A percentile compares a stretch with the other conserved stretches of the same genome.
These are phyloP conservation scores for Amazona vittata DNA, from an alignment of 2,113 vertebrate genomes.

Conservation along the genomic window DNA sequence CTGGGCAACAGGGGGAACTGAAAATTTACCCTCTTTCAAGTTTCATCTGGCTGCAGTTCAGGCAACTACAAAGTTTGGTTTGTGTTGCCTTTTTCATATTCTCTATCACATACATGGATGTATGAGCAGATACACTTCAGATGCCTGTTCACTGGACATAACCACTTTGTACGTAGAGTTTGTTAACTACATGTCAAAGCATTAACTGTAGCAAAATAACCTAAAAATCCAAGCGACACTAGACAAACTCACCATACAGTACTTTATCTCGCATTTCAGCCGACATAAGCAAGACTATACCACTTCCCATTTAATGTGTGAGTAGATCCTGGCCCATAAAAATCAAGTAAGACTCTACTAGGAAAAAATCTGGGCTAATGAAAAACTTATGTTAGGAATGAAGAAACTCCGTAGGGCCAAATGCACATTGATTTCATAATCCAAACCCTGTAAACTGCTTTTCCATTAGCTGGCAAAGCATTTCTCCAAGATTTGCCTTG, in stretches of 20 bases:
- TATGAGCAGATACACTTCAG: not conserved
- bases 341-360: conserved; percentile 12
- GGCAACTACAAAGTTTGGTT: not conserved
- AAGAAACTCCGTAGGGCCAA: conserved; percentile 2
- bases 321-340: not conserved
- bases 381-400: conserved; percentile 23
- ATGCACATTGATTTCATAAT: conserved; percentile 8
- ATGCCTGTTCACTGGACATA: not conserved
- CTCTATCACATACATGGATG: not conserved
- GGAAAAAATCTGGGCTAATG: conserved; percentile 16
- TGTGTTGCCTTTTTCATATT: not conserved
- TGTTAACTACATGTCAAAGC: not conserved
- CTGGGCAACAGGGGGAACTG: not conserved
- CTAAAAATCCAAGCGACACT: not conserved
- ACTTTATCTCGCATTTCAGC: not conserved
- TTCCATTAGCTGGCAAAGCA: not conserved
- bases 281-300: not conserved
- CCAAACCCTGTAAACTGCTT: not conserved
- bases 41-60: not conserved
- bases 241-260: not conserved
- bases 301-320: conserved; percentile 2
- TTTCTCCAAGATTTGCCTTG: not conserved
- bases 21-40: not conserved
- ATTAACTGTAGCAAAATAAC: not conserved
- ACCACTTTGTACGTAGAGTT: not conserved